Percentiles rank a stretch among this genome's conserved stretches.
phyloP scores from a whole-genome alignment of 2,797 vertebrate species.

The Pantherophis alleghaniensis region DNA sequence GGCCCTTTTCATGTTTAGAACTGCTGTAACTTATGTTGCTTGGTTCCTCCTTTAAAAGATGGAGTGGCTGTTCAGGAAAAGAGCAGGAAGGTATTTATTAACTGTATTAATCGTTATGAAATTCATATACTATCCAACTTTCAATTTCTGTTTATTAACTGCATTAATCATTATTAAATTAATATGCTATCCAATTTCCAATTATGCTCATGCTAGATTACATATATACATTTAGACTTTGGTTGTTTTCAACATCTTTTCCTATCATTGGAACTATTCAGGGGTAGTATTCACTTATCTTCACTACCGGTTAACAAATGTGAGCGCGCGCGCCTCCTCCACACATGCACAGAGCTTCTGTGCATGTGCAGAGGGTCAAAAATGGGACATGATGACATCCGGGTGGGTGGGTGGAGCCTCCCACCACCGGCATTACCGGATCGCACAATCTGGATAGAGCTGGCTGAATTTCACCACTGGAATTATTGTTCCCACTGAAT shows the following conservation, averaged over 20 bases:
- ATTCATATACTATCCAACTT: background rate
- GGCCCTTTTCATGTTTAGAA: background rate
- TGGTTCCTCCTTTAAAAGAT: background rate
- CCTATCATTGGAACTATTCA: background rate
- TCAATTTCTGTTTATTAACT: background rate
- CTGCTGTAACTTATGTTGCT: background rate
- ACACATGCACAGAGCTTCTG: no score
- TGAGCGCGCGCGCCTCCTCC: no score
- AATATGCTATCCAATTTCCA: background rate
- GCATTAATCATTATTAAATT: background rate
- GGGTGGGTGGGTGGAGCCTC: no score
- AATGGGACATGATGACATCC: no score
- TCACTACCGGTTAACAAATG: no score
- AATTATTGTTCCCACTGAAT: no score
- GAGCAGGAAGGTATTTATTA: background rate
- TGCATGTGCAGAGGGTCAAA: no score
- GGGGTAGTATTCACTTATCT: no score
- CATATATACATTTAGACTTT: background rate
- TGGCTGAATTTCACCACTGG: no score
- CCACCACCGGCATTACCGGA: no score
- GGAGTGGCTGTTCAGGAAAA: background rate
- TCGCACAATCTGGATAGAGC: no score
- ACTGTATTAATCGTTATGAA: background rate
- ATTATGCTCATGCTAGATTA: background rate
- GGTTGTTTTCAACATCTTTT: background rate